These are phyloP conservation scores for Camponotus pennsylvanicus DNA, from an alignment of 1,140 invertebrate species.

Conservation along the genomic window DNA sequence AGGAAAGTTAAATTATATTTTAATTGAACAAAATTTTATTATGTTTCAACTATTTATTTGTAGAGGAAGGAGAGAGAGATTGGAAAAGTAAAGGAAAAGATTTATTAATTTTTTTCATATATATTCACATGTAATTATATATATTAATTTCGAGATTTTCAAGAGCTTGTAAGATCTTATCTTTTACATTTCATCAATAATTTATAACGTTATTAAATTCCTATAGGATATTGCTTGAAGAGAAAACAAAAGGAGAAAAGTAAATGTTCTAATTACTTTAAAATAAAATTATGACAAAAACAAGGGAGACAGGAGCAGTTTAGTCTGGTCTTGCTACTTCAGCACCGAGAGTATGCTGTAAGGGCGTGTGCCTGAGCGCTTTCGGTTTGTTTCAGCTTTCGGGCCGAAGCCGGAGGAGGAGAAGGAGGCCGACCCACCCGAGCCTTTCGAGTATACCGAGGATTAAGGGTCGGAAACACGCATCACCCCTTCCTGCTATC, in stretches of 20 bases:
- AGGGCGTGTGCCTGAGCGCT: constrained; percentile 19
- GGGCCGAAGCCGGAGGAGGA: constrained; percentile 97
- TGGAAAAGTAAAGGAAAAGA: not conserved
- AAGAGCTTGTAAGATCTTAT: not conserved
- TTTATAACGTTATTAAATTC: not conserved
- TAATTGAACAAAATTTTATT: no score
- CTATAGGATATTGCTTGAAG: not conserved
- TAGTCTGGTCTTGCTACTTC: not conserved
- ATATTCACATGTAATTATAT: not conserved
- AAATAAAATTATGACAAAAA: not conserved
- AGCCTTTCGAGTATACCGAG: constrained; percentile 98
- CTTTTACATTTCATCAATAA: not conserved
- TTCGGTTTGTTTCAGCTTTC: constrained; percentile 89
- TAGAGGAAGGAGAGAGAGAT: not conserved
- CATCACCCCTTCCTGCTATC: not conserved
- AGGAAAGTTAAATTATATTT: no score
- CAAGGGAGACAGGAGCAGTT: not conserved
- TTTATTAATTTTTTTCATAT: not conserved
- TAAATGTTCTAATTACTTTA: not conserved
- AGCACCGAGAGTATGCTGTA: not conserved
- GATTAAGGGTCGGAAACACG: constrained; percentile 87
- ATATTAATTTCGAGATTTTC: not conserved
- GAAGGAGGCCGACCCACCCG: constrained; percentile 98
- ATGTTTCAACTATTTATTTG: no score
- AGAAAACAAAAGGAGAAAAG: not conserved